These are phyloP conservation scores for Poicephalus gulielmi DNA, from an alignment of 2,113 vertebrate genomes.

Conservation along the genomic window DNA sequence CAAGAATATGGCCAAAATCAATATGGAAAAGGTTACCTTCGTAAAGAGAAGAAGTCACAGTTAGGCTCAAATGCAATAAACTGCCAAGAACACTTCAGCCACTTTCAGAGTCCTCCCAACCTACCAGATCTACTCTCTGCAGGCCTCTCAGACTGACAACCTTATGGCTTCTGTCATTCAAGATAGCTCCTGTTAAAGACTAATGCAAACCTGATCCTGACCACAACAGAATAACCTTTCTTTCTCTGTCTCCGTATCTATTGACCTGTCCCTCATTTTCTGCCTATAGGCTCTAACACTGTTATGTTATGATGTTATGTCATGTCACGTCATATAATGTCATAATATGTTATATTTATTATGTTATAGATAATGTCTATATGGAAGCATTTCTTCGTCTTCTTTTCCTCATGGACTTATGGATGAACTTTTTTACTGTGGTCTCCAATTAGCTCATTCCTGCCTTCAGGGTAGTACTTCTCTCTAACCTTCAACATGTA, in stretches of 20 bases:
- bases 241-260: neutral
- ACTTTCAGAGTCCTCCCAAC: neutral
- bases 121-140: neutral
- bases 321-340: neutral
- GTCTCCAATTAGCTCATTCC: constrained; percentile 4
- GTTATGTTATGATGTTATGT: neutral
- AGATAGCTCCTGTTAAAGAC: neutral
- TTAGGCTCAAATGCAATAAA: neutral
- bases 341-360: neutral
- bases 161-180: neutral
- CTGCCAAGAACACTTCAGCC: neutral
- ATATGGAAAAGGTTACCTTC: constrained; percentile 98
- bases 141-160: neutral
- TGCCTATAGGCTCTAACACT: neutral
- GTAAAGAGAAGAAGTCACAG: neutral
- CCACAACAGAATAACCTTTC: neutral
- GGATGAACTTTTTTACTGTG: neutral
- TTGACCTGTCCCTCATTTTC: neutral
- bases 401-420: neutral
- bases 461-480: neutral
- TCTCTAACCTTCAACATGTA: neutral
- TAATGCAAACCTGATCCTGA: neutral
- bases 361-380: neutral
- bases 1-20: constrained; percentile 98
- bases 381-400: neutral